Percentiles rank a stretch among this genome's conserved stretches.
Evolutionary conservation across 2,797 vertebrate species (phyloP).

Genomic region (Notolabrus celidotus): DNA sequence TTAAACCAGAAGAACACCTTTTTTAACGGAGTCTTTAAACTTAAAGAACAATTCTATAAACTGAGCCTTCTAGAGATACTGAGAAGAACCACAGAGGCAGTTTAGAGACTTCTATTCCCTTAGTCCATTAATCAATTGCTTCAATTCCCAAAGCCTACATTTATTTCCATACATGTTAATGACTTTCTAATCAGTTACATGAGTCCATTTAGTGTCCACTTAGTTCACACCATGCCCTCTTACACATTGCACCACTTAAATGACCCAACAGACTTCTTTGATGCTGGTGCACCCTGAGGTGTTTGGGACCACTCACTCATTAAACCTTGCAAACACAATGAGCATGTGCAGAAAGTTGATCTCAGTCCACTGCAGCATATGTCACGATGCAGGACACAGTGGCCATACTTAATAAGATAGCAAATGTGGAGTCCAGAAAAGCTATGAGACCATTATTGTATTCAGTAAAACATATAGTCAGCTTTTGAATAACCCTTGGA

Average conservation of each 20-base stretch:
- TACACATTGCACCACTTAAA: constrained; percentile 2
- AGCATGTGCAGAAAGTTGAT: constrained; percentile 23
- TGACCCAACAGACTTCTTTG: constrained; percentile 1
- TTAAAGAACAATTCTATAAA: constrained; percentile 30
- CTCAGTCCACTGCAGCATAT: constrained; percentile 18
- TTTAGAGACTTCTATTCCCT: constrained; percentile 17
- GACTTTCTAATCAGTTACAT: constrained; percentile 9
- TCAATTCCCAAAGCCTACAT: constrained; percentile 2
- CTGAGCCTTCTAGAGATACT: constrained; percentile 9
- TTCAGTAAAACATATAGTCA: too few species aligned
- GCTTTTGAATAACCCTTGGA: too few species aligned
- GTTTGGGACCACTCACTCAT: constrained; percentile 18
- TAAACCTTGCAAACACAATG: constrained; percentile 17
- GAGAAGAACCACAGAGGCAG: not conserved
- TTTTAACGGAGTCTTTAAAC: constrained; percentile 27
- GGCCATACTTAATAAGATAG: too few species aligned
- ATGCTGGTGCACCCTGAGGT: constrained; percentile 19
- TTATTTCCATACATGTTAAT: constrained; percentile 9
- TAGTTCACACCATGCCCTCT: constrained; percentile 2
- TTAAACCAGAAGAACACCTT: constrained; percentile 16
- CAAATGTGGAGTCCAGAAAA: too few species aligned
- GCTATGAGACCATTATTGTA: too few species aligned
- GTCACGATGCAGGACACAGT: constrained; percentile 8
- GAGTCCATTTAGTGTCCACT: constrained; percentile 2
- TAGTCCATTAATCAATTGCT: constrained; percentile 12